Evolutionary conservation across 2,113 vertebrate species (phyloP).

Genomic region (Muntiacus muntjak): DNA sequence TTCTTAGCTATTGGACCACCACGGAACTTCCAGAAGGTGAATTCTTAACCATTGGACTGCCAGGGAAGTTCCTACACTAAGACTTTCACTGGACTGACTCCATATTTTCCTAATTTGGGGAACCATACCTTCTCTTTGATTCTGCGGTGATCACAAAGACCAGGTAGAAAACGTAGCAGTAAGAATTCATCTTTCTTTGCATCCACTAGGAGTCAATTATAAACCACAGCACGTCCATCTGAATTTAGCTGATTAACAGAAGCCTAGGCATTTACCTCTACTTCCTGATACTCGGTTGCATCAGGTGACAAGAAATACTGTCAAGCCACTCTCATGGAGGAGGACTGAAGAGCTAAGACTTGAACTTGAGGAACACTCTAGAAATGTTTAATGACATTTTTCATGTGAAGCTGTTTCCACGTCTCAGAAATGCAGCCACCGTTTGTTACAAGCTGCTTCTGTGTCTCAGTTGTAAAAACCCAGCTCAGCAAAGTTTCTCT

Average conservation of each 20-base stretch:
- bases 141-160: not conserved
- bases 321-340: rapidly evolving
- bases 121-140: not conserved
- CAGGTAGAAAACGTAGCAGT: not conserved
- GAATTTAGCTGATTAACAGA: not conserved
- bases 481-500: not conserved
- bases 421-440: not conserved
- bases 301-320: constrained; percentile 15
- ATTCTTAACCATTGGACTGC: not conserved
- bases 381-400: not conserved
- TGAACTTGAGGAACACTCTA: not conserved
- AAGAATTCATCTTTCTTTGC: not conserved
- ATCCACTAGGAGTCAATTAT: not conserved
- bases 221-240: not conserved
- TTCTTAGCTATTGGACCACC: not conserved
- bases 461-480: not conserved
- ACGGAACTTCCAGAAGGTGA: not conserved
- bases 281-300: not conserved
- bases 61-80: not conserved
- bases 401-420: not conserved
- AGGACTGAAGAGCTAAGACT: not conserved
- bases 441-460: not conserved
- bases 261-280: not conserved
- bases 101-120: not conserved
- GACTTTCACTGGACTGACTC: not conserved